Evolutionary conservation across 1,140 invertebrate genomes (phyloP).

Genomic region (Leptinotarsa texana): DNA sequence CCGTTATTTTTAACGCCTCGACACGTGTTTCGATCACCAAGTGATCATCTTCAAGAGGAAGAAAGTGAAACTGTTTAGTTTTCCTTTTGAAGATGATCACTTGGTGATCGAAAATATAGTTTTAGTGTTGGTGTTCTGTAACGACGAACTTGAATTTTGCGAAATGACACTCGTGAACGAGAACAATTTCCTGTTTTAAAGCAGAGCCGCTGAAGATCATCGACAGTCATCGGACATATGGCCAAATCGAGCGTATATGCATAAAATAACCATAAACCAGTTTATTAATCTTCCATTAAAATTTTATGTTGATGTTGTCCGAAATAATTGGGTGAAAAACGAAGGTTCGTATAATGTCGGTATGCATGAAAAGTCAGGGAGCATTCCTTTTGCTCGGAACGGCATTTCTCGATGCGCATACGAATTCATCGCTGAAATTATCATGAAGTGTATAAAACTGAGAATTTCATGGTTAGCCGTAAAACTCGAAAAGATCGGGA

Average conservation of each 20-base stretch:
- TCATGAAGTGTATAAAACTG: background rate
- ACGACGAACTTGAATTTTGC: no score
- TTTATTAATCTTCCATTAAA: slow-evolving; percentile 9
- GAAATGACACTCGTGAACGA: no score
- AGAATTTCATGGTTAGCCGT: background rate
- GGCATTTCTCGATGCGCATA: background rate
- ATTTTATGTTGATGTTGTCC: slow-evolving; percentile 3
- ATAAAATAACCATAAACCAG: slow-evolving; percentile 6
- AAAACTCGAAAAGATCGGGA: background rate
- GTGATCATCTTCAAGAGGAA: no score
- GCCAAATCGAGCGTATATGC: background rate
- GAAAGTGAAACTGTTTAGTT: no score
- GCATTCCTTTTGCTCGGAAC: background rate
- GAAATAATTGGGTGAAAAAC: slow-evolving; percentile 8
- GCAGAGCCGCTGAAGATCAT: background rate
- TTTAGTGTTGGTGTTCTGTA: no score
- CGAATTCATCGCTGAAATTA: background rate
- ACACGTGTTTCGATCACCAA: no score
- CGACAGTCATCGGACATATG: background rate
- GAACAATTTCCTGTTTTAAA: no score
- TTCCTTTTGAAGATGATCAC: no score
- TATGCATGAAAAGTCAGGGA: background rate
- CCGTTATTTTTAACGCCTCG: no score
- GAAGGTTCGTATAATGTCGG: background rate
- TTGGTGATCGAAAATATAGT: no score